Evolutionary conservation across 2,797 vertebrate genomes (phyloP).

Genomic region (Phyllotis vaccarum): DNA sequence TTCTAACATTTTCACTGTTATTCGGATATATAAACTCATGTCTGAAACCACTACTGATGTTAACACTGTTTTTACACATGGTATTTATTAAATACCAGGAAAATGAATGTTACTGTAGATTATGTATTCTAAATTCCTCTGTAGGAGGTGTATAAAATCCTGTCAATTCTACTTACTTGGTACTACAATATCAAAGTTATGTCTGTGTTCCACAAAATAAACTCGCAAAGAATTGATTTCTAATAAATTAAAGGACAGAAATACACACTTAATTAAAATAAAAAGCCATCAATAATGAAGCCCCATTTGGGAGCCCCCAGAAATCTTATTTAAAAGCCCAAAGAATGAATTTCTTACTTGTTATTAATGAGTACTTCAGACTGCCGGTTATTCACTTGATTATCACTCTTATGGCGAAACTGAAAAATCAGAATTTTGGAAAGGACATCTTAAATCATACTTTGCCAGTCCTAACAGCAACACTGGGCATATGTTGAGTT

Average conservation of each 20-base stretch:
- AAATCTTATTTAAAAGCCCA: slow-evolving; percentile 13
- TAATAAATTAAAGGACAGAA: slow-evolving; percentile 32
- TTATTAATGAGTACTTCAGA: slow-evolving; percentile 90
- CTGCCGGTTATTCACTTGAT: slow-evolving; percentile 91
- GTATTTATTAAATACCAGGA: slow-evolving; percentile 34
- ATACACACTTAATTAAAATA: neutral
- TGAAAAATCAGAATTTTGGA: slow-evolving; percentile 80
- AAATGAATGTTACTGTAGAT: neutral
- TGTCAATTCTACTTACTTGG: neutral
- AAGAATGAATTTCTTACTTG: slow-evolving; percentile 87
- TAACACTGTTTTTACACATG: neutral
- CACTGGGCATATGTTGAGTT: neutral
- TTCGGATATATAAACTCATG: neutral
- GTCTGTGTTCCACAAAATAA: neutral
- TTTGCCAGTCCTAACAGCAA: neutral
- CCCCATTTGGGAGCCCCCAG: neutral
- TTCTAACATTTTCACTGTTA: slow-evolving; percentile 19
- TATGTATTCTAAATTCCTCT: slow-evolving; percentile 29
- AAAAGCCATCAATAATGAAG: neutral
- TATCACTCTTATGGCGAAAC: slow-evolving; percentile 91
- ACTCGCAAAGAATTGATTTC: slow-evolving; percentile 7
- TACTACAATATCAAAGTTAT: neutral
- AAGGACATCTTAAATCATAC: slow-evolving; percentile 16
- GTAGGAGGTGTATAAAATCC: neutral
- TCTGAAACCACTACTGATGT: slow-evolving; percentile 54